Evolutionary conservation across 2,888 invertebrate genomes (phyloP).

Genomic region (Phengaris arion): DNA sequence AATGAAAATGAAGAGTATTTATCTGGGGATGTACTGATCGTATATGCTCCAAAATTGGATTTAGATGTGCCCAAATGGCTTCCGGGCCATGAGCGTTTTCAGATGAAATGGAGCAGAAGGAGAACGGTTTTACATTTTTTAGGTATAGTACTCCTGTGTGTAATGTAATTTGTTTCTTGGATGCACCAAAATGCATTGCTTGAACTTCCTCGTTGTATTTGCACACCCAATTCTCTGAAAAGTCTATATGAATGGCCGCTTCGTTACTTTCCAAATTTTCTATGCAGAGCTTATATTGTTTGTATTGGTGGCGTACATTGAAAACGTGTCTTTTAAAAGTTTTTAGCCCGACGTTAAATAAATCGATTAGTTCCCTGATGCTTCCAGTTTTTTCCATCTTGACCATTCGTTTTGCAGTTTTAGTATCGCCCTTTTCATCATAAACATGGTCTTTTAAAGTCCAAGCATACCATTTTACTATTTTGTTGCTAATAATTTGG

Average conservation of each 20-base stretch:
- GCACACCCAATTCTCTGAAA: constrained; percentile 37
- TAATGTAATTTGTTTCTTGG: constrained; percentile 21
- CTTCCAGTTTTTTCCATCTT: background rate
- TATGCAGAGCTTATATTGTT: background rate
- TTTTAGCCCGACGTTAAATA: background rate
- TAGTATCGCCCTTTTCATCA: background rate
- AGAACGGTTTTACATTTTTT: background rate
- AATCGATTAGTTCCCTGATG: background rate
- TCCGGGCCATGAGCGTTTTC: background rate
- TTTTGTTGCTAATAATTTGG: too few relatives aligned
- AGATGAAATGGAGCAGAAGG: background rate
- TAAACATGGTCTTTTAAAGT: background rate
- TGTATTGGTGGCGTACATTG: background rate
- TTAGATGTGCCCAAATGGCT: too few relatives aligned
- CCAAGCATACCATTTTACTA: too few relatives aligned
- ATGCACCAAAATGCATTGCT: constrained; percentile 36
- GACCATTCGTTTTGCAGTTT: background rate
- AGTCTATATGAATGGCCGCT: constrained; percentile 33
- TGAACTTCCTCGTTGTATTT: constrained; percentile 35
- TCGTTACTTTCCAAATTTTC: constrained; percentile 22
- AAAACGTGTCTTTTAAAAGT: background rate
- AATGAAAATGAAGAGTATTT: constrained; percentile 31
- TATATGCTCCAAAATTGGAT: too few relatives aligned
- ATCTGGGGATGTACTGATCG: background rate
- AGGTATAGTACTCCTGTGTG: background rate